Base-by-base conservation (phyloP, 2,113 vertebrate genomes). In the Nansenia antarctica region DNA sequence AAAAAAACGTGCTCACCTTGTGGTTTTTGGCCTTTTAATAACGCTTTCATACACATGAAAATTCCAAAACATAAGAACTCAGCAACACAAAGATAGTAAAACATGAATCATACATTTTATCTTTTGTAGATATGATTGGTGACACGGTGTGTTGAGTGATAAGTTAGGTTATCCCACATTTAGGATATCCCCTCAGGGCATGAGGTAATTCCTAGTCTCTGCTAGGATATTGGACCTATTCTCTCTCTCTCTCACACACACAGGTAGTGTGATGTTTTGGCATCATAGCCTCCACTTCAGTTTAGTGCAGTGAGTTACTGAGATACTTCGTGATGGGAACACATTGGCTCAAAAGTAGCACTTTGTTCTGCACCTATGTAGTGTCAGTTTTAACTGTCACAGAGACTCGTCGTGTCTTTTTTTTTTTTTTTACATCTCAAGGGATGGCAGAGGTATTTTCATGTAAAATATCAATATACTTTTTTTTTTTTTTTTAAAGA, bases 61-160 rank as follows among this genome's bases (percentile, higher is more conserved):
- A 65, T 75, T 65, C 1, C 61, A 80, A 82, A 81, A 77, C 22
- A 63, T 5, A 42, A 42, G 58, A 83, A 80, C 67, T 74, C 78
- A 76, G 69, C 74, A 89, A 89, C 83, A 86, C 86, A 90, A 88
- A 69, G 47, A 84, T 82, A 86, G 72, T 78, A 88, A 89, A 88
- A 83, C 77, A 79, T 78, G 73, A 77, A 82, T 65, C 72, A 62
- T 70, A 86, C 81, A 84, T 65, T 65, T 67, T n/a, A 52, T 73
- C 11, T 70, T 80, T 82, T 52, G 39, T 20, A 20, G n/a, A 3
- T 73, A 74, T 61, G 12, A 3, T 42, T 54, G 18, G 65, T 69
- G 26, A 83, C 15, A 26, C 53, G 20, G 11, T 58, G 22, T 55
- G 9, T 39, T 42, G 14, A 42, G 70, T 70, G 67, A 67, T 30